Evolutionary conservation across 2,797 vertebrate species (phyloP).

Genomic region (Arctocebus calabarensis): DNA sequence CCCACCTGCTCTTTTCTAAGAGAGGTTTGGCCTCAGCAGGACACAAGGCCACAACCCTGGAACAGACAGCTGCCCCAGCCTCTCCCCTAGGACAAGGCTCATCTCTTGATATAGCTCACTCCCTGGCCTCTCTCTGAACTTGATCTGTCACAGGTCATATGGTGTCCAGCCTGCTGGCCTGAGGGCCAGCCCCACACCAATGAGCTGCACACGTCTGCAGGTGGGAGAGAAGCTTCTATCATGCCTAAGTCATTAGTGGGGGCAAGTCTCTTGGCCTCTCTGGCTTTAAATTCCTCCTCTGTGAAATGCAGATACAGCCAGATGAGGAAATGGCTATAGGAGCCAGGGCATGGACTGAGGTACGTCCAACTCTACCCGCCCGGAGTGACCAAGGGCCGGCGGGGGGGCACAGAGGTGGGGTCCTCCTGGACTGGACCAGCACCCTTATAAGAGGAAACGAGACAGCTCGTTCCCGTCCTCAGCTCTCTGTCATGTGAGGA

Average conservation of each 20-base stretch:
- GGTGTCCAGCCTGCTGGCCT: neutral
- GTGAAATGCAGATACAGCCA: neutral
- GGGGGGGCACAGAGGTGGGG: too few relatives aligned
- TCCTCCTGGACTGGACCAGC: too few relatives aligned
- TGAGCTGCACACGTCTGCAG: neutral
- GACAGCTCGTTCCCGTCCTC: neutral
- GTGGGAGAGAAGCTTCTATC: neutral
- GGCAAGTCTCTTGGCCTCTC: neutral
- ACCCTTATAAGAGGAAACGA: neutral
- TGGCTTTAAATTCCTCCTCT: neutral
- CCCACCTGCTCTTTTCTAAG: neutral
- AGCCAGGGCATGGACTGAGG: neutral
- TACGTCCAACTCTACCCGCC: neutral
- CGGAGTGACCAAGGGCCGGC: accelerated
- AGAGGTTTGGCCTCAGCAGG: neutral
- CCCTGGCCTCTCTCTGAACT: neutral
- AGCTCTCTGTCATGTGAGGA: neutral
- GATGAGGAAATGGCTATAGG: neutral
- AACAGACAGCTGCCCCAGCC: neutral
- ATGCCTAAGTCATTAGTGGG: neutral
- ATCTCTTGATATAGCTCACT: neutral
- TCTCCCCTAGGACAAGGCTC: neutral
- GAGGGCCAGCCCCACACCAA: too few relatives aligned
- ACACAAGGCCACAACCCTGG: neutral
- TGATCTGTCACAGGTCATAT: neutral